Evolutionary conservation across 2,113 vertebrate species (phyloP), one percentile per base, ranked within the genome.

Genomic region (Myrmecobius fasciatus): DNA sequence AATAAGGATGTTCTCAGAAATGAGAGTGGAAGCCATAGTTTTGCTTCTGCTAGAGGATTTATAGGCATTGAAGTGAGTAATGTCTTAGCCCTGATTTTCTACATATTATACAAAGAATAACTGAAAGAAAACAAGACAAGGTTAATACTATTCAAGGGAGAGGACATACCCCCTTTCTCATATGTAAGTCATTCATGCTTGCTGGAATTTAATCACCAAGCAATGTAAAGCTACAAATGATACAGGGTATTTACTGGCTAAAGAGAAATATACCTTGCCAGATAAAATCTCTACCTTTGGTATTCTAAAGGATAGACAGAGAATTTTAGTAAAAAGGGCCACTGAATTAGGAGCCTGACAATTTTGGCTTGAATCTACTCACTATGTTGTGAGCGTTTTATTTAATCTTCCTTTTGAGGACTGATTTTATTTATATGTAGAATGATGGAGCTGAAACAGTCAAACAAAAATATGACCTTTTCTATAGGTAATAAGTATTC

Each of bases 401-500:
- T 83, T 83, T 43, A n/a, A 1, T 83, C 20, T 7, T 17, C 5
- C 14, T 22, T 20, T 83, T 1, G 6, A 5, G n/a, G 36, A 83
- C 36, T 83, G 67, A 83, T 83, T 83, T 83, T 83, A 43, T 83
- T 83, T 20, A 83, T 83, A 43, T 43, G 6, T 43, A 83, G 17
- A 83, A 83, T 83, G 67, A 83, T 5, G 2, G 17, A 5, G 36
- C 67, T 83, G 67, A 6, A 43, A 20, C 0, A 83, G 6, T 43
- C 36, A n/a, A n/a, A n/a, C n/a, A n/a, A n/a, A n/a, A n/a, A n/a
- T n/a, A n/a, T n/a, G n/a, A n/a, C n/a, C n/a, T n/a, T n/a, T n/a
- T n/a, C n/a, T n/a, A n/a, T n/a, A 8, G 1, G 14, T 67, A 3
- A 3, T 75, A 4, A 60, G 4, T n/a, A 3, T n/a, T n/a, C 1